Evolutionary conservation across 2,797 vertebrate species (phyloP).

Genomic region (Saxicola maurus): DNA sequence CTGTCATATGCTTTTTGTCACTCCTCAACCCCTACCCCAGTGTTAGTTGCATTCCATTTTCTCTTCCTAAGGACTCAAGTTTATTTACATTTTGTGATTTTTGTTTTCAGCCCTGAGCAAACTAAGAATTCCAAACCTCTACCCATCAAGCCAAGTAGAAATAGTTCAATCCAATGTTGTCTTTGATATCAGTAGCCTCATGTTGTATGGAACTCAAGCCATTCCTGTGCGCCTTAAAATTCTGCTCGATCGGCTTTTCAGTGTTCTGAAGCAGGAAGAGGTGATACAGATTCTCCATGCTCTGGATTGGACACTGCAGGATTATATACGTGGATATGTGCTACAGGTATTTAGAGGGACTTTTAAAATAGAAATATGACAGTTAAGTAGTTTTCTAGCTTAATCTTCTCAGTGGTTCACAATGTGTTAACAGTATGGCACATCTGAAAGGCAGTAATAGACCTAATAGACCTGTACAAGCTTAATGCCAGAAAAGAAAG

Average conservation of each 20-base stretch:
- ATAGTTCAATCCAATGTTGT: slow-evolving; percentile 96
- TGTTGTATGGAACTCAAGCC: slow-evolving; percentile 95
- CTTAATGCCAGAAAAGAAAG: not conserved
- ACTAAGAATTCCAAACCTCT: slow-evolving; percentile 87
- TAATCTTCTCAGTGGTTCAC: not conserved
- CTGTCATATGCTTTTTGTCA: not conserved
- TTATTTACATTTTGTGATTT: not conserved
- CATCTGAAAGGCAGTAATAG: not conserved
- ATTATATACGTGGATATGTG: slow-evolving; percentile 95
- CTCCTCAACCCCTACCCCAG: not conserved
- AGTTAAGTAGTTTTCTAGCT: not conserved
- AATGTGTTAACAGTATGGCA: not conserved
- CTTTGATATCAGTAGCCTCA: slow-evolving; percentile 96
- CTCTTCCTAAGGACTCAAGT: not conserved
- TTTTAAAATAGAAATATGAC: not conserved
- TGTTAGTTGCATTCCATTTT: not conserved
- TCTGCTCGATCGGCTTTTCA: slow-evolving; percentile 94
- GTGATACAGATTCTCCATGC: slow-evolving; percentile 93
- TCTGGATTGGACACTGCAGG: slow-evolving; percentile 94
- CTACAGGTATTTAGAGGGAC: slow-evolving; percentile 81
- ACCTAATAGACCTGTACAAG: not conserved
- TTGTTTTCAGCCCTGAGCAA: slow-evolving; percentile 87
- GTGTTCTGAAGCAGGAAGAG: slow-evolving; percentile 93
- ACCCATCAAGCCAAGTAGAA: slow-evolving; percentile 92
- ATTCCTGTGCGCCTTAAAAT: slow-evolving; percentile 95